Percentiles rank a stretch among this genome's conserved stretches.
These are phyloP conservation scores for Anhinga anhinga DNA, from an alignment of 2,113 vertebrate species.

Conservation along the genomic window DNA sequence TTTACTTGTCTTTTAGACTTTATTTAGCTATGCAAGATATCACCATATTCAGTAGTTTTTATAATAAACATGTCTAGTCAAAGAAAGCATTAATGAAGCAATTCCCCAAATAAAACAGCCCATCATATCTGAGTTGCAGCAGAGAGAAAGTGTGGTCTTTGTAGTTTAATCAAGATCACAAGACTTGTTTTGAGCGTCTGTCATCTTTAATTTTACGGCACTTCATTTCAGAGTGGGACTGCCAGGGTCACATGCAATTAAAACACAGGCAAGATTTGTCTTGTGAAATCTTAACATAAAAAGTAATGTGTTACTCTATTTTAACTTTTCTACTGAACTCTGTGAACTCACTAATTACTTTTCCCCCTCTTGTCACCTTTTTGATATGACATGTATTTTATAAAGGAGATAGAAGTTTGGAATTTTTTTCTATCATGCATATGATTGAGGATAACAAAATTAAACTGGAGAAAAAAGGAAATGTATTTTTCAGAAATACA, in stretches of 20 bases:
- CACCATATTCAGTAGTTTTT: conserved; percentile 80
- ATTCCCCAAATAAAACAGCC: conserved; percentile 89
- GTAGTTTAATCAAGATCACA: conserved; percentile 91
- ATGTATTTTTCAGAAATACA: conserved; percentile 77
- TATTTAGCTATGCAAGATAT: conserved; percentile 78
- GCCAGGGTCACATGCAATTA: conserved; percentile 90
- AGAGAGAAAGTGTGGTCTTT: conserved; percentile 86
- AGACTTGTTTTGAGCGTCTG: conserved; percentile 86
- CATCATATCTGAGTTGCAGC: conserved; percentile 86
- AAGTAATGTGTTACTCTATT: conserved; percentile 88
- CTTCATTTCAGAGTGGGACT: conserved; percentile 86
- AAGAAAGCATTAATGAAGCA: conserved; percentile 92
- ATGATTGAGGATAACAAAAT: conserved; percentile 83
- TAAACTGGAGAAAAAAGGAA: conserved; percentile 76
- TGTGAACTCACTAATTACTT: conserved; percentile 89
- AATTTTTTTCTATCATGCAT: conserved; percentile 75
- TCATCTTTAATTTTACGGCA: conserved; percentile 88
- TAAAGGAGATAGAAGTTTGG: conserved; percentile 84
- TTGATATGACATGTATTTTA: conserved; percentile 85
- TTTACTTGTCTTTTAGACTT: conserved; percentile 72
- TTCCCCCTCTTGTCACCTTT: conserved; percentile 85
- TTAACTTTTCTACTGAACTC: conserved; percentile 87
- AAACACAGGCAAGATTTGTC: conserved; percentile 86
- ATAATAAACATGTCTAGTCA: conserved; percentile 94
- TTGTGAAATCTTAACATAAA: conserved; percentile 89